phyloP scores from a whole-genome alignment of 2,797 vertebrate species.

The Erpetoichthys calabaricus region DNA sequence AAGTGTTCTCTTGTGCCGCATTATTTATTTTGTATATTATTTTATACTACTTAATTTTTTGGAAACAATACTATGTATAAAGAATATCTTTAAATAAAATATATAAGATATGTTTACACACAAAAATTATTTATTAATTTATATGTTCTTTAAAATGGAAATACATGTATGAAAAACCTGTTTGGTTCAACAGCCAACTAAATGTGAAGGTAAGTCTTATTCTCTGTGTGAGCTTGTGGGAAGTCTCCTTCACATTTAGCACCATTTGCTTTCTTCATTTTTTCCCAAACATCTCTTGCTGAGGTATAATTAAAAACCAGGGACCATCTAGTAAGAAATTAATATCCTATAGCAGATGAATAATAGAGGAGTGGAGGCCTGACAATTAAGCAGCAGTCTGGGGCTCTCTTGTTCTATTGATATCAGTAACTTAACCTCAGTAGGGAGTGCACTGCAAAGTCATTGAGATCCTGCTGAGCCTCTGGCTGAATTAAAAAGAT shows the following conservation, averaged over 20 bases:
- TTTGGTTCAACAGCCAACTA: too few species aligned
- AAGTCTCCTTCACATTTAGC: slow-evolving; percentile 1
- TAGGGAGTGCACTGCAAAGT: slow-evolving; percentile 14
- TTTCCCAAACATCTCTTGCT: slow-evolving; percentile 5
- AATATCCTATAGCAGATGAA: slow-evolving; percentile 8
- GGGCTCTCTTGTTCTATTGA: slow-evolving; percentile 18
- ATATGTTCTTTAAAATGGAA: too few species aligned
- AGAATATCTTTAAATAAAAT: too few species aligned
- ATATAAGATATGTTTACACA: too few species aligned
- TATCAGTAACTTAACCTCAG: slow-evolving; percentile 15
- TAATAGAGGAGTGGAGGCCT: slow-evolving; percentile 9
- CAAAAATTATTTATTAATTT: too few species aligned
- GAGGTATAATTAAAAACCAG: slow-evolving; percentile 5
- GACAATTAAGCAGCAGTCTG: slow-evolving; percentile 16
- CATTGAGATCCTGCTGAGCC: background rate
- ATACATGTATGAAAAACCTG: too few species aligned
- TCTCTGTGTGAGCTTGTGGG: slow-evolving; percentile 3
- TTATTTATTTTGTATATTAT: too few species aligned
- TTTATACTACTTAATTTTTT: too few species aligned
- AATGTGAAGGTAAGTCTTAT: background rate
- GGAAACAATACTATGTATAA: too few species aligned
- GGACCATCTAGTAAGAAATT: slow-evolving; percentile 8
- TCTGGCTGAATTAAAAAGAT: slow-evolving; percentile 17
- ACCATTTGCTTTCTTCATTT: background rate
- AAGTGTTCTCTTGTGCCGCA: too few species aligned